Evolutionary conservation across 2,113 vertebrate species (phyloP).

Genomic region (Grammomys surdaster): DNA sequence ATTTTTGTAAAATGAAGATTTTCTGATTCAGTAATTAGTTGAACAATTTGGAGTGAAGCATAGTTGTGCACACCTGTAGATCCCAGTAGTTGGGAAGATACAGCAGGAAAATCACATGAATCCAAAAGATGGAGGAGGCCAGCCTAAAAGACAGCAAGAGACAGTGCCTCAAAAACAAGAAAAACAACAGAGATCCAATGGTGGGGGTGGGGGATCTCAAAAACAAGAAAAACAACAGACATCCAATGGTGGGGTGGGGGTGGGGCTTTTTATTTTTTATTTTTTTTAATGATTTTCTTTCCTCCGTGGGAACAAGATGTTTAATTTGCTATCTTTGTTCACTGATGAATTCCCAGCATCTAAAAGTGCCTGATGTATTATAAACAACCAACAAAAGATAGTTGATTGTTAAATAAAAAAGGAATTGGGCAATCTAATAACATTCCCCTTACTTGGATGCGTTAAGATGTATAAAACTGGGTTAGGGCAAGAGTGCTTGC

Average conservation of each 20-base stretch:
- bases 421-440: not conserved
- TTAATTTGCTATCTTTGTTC: not conserved
- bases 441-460: not conserved
- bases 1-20: not conserved
- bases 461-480: not conserved
- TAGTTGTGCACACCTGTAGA: not conserved
- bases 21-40: not conserved
- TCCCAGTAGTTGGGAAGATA: not conserved
- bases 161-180: not conserved
- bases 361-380: not conserved
- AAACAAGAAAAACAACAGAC: not conserved
- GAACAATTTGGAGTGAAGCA: not conserved
- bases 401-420: not conserved
- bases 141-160: not conserved
- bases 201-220: not conserved
- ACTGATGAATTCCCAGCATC: not conserved
- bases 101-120: not conserved
- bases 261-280: too few relatives aligned
- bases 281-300: not conserved
- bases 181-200: not conserved
- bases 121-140: not conserved
- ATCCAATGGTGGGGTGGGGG: rapidly evolving
- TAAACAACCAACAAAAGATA: not conserved
- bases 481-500: not conserved
- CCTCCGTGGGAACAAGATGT: too few relatives aligned